Evolutionary conservation across 2,888 invertebrate species (phyloP), one percentile per base, ranked within the genome.

Genomic region (Drosophila tanythrix): DNA sequence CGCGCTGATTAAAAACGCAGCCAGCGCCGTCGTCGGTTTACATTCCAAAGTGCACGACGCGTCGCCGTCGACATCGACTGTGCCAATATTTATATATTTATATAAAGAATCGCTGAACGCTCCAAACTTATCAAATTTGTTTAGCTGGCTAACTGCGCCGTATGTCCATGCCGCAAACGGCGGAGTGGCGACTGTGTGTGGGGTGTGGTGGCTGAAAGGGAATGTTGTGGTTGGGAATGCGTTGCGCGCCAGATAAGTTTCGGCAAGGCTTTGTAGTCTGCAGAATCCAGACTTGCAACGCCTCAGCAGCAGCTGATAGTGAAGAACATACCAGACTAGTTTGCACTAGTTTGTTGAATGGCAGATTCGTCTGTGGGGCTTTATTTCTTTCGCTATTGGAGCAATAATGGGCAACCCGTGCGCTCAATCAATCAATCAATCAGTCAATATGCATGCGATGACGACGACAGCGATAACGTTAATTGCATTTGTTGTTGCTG

Each of bases 261-360:
- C 89, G 85, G 85, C 85, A 85, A 82, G 73, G 72, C 89, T 80
- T 89, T 85, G 85, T 88, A 89, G 85, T 87, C 83, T 74, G 68
- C 67, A 57, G 29, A 57, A 40, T 59, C 15, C 56, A 40, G 40
- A 57, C 57, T 57, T 40, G 40, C 31, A 29, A 21, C 40, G 52
- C 18, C 18, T 4, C 25, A 53, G 31, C 10, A 21, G 1, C 21
- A 46, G 51, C 60, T 70, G 56, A 69, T 69, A 70, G 25, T 63
- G 36, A n/a, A 27, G n/a, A 25, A 10, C 27, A 27, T n/a, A 18
- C 1, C 25, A 55, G 7, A 27, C 74, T 61, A 74, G 73, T 61
- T 67, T n/a, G 29, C n/a, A 38, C 40, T 29, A n/a, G 74, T 68
- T 67, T 21, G 27, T 8, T 10, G 11, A 13, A 18, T 29, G 27